phyloP scores from a whole-genome alignment of 2,888 invertebrate species.

The Chirona hameri region DNA sequence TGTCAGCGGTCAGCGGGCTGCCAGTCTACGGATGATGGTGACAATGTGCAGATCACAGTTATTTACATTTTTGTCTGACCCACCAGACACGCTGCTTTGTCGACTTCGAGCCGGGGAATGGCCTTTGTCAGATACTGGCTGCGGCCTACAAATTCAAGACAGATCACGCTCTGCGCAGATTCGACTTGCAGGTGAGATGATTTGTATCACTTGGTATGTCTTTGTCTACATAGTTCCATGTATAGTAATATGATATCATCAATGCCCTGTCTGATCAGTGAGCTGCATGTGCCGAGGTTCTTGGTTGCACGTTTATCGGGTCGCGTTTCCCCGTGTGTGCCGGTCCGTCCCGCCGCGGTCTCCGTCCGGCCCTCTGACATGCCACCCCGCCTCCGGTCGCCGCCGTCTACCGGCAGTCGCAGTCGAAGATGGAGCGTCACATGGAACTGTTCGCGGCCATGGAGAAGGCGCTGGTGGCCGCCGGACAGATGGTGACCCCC shows the following conservation, averaged over 20 bases:
- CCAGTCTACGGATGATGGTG: not conserved
- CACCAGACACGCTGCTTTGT: slow-evolving; percentile 84
- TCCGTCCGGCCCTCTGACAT: no score
- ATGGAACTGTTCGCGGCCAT: slow-evolving; percentile 90
- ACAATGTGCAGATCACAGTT: not conserved
- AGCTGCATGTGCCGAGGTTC: no score
- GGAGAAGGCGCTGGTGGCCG: slow-evolving; percentile 73
- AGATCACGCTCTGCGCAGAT: slow-evolving; percentile 93
- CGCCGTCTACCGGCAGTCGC: slow-evolving; percentile 58
- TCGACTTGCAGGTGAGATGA: slow-evolving; percentile 77
- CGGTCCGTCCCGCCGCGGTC: no score
- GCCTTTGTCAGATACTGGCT: slow-evolving; percentile 86
- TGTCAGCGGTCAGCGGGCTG: no score
- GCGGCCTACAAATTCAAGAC: slow-evolving; percentile 93
- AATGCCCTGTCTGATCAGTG: no score
- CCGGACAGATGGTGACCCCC: slow-evolving; percentile 74
- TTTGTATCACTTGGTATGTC: not conserved
- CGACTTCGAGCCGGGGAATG: slow-evolving; percentile 91
- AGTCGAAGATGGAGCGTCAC: slow-evolving; percentile 83
- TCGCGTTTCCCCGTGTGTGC: no score
- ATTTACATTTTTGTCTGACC: not conserved
- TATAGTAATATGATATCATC: no score
- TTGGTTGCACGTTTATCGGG: no score
- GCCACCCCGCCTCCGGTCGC: no score
- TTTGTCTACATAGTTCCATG: no score